Evolutionary conservation across 2,888 invertebrate species (phyloP).

Genomic region (Oxystoma pomonae): DNA sequence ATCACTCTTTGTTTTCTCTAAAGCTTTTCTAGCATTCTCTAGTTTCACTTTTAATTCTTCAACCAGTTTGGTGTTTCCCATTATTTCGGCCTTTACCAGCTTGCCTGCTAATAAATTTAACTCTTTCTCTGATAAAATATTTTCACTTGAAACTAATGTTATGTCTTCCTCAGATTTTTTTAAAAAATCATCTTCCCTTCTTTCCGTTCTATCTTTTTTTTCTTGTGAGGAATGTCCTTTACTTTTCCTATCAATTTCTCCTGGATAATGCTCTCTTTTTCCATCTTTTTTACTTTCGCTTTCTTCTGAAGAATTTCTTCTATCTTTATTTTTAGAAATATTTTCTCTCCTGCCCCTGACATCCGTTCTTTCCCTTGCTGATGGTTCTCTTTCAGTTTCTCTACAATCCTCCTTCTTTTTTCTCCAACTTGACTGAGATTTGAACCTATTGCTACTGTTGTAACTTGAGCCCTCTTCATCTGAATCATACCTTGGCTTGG

Average conservation of each 20-base stretch:
- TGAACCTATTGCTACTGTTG: conserved; percentile 6
- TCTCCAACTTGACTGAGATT: conserved; percentile 23
- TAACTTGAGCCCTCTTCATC: conserved; percentile 35
- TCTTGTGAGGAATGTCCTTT: conserved; percentile 3
- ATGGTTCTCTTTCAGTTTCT: not conserved
- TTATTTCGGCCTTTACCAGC: conserved; percentile 89
- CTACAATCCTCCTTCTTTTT: conserved; percentile 13
- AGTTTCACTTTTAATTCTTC: conserved; percentile 69
- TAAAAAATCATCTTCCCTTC: conserved; percentile 1
- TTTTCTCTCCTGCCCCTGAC: conserved; percentile 17
- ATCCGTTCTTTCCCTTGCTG: too few species aligned
- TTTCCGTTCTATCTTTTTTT: not conserved
- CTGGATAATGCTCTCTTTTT: not conserved
- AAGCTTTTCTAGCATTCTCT: conserved; percentile 60
- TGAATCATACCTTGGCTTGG: conserved; percentile 46
- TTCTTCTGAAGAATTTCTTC: not conserved
- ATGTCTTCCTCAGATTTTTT: conserved; percentile 11
- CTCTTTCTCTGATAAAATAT: conserved; percentile 66
- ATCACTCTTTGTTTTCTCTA: conserved; percentile 20
- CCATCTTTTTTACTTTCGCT: not conserved
- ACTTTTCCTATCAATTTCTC: conserved; percentile 4
- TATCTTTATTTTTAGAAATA: not conserved
- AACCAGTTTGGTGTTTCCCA: conserved; percentile 73
- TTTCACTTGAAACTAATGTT: conserved; percentile 16
- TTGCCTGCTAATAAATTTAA: conserved; percentile 89